phyloP scores from a whole-genome alignment of 2,113 vertebrate genomes.

The Cyrtonyx montezumae region DNA sequence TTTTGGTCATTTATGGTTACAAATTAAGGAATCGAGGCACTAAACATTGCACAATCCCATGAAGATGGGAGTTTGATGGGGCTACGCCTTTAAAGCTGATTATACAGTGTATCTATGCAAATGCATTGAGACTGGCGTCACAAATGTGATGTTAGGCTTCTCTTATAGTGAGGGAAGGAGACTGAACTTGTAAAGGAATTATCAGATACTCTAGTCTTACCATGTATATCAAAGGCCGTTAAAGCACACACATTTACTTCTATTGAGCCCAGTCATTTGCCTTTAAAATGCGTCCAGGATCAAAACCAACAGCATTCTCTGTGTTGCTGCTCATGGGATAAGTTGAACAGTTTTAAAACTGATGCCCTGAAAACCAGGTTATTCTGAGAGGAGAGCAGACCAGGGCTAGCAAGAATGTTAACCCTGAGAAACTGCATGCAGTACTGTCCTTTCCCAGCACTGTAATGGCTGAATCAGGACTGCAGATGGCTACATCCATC shows the following conservation, averaged over 20 bases:
- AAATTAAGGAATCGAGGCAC: background rate
- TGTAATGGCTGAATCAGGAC: background rate
- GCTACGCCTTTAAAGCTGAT: no score
- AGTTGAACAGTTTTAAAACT: background rate
- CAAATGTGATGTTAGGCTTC: background rate
- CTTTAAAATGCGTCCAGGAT: background rate
- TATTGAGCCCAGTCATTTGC: background rate
- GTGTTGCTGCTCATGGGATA: background rate
- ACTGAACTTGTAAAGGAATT: background rate
- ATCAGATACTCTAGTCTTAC: background rate
- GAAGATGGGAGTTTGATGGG: background rate
- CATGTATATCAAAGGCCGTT: rapidly evolving
- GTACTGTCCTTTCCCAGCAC: background rate
- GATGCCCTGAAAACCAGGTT: background rate
- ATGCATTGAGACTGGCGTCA: no score
- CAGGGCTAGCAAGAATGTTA: background rate
- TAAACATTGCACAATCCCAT: background rate
- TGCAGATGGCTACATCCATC: background rate
- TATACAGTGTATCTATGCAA: no score
- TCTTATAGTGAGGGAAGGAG: background rate
- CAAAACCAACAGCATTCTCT: background rate
- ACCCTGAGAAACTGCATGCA: background rate
- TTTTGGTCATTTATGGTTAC: background rate
- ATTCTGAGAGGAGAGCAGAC: background rate
- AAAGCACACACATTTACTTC: background rate